phyloP scores from a whole-genome alignment of 2,797 vertebrate genomes.

The Lycodopsis pacificus region DNA sequence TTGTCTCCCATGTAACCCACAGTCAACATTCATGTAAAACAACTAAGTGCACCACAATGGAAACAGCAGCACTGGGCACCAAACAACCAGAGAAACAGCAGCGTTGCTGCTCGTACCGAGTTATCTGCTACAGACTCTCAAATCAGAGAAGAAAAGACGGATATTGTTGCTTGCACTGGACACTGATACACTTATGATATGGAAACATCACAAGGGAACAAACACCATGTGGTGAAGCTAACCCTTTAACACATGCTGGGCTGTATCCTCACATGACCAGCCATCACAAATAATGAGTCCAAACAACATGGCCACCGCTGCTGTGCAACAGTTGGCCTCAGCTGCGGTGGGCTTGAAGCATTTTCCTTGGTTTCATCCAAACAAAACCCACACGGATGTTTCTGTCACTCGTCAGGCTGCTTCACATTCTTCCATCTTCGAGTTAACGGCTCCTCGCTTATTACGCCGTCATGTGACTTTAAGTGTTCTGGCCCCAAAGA shows the following conservation, averaged over 20 bases:
- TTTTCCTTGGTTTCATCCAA: conserved; percentile 33
- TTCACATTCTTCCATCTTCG: conserved; percentile 22
- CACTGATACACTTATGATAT: conserved; percentile 7
- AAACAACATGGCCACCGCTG: conserved; percentile 20
- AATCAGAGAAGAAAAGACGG: neutral
- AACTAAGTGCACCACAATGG: conserved; percentile 44
- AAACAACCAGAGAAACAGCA: conserved; percentile 32
- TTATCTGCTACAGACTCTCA: neutral
- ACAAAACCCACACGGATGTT: conserved; percentile 24
- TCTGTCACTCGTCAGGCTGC: conserved; percentile 22
- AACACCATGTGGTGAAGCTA: neutral
- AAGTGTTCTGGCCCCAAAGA: conserved; percentile 13
- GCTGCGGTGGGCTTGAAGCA: conserved; percentile 10
- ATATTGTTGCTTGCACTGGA: neutral
- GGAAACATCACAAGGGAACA: neutral
- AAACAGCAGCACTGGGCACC: conserved; percentile 47
- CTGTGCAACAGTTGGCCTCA: conserved; percentile 13
- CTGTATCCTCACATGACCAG: conserved; percentile 17
- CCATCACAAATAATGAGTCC: conserved; percentile 22
- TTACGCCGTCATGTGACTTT: neutral
- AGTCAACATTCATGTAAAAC: conserved; percentile 62
- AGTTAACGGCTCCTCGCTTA: neutral
- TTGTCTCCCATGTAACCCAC: conserved; percentile 53
- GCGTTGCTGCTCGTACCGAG: conserved; percentile 12
- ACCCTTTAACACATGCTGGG: conserved; percentile 1